Evolutionary conservation across 2,797 vertebrate species (phyloP).

Genomic region (Chaenodraco wilsoni): DNA sequence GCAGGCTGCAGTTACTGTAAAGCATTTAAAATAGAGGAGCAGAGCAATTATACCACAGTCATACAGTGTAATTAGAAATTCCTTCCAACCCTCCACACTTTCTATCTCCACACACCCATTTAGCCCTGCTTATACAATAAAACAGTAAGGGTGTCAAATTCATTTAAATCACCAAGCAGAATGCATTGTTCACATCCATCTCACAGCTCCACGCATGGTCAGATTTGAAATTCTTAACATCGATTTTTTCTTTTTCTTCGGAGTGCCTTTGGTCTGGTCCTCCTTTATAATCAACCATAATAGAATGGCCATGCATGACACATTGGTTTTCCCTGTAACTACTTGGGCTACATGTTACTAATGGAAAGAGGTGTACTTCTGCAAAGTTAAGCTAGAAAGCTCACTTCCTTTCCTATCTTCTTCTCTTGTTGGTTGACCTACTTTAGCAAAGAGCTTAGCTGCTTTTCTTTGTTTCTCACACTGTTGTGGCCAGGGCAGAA

Average conservation of each 20-base stretch:
- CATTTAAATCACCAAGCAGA: conserved; percentile 55
- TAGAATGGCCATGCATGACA: conserved; percentile 66
- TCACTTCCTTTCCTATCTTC: conserved; percentile 35
- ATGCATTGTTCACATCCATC: conserved; percentile 67
- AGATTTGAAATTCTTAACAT: conserved; percentile 85
- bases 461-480: conserved; percentile 69
- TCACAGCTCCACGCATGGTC: conserved; percentile 73
- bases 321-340: conserved; percentile 43
- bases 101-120: conserved; percentile 41
- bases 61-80: conserved; percentile 75
- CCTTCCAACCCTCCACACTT: conserved; percentile 24
- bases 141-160: conserved; percentile 63
- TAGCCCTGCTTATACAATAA: conserved; percentile 58
- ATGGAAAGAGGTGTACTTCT: conserved; percentile 49
- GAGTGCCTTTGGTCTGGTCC: conserved; percentile 55
- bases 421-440: conserved; percentile 71
- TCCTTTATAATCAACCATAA: conserved; percentile 64
- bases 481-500: conserved; percentile 62
- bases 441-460: conserved; percentile 68
- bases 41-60: conserved; percentile 63
- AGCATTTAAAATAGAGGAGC: conserved; percentile 39
- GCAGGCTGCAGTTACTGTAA: conserved; percentile 67
- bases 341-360: conserved; percentile 42
- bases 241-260: conserved; percentile 78
- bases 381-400: conserved; percentile 39